Evolutionary conservation across 2,888 invertebrate species (phyloP), one percentile per base, ranked within the genome.

Genomic region (Netelia fuscicornis): DNA sequence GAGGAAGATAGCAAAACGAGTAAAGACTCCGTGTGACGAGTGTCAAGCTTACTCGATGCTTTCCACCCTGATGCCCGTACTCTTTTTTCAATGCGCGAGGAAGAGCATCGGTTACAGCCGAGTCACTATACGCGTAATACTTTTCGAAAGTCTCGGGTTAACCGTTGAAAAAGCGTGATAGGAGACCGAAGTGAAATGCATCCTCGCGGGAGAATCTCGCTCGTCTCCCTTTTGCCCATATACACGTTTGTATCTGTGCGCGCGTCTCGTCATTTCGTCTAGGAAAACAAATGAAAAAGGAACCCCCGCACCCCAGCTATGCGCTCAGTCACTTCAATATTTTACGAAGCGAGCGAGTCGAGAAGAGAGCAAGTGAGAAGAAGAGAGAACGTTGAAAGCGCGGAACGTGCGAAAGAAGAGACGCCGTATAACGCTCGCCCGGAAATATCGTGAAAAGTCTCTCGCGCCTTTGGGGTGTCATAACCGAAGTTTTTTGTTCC

Each of bases 291-390:
- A 86, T 85, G 77, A 85, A 85, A 85, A 83, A 84, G 78, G 42
- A 62, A 83, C 56, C 42, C 13, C 11, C 54, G 6, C 5, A n/a
- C 72, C 54, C 25, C 13, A 44, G n/a, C 25, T 79, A 23, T 25
- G 72, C 48, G 65, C 65, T 13, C 72, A 81, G 81, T 86, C 85
- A 79, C 86, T 87, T 87, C 86, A 86, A 86, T 87, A 86, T 86
- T 87, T 86, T 81, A 87, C 83, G 68, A 75, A 81, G 79, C 54
- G 75, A 76, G 83, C 82, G 65, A 78, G 58, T 79, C 68, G 81
- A 72, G 65, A 72, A 74, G 64, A 80, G 64, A 71, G 62, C 9
- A 62, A 37, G 54, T 62, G 54, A 60, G 44, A 20, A n/a, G 23
- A 13, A 37, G 56, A 60, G 30, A 52, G 52, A 71, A 11, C 48